Evolutionary conservation across 35 echinoderm and acorn worm species (phyloP), one percentile per base, ranked within the genome.

Genomic region (Heliocidaris erythrogramma): DNA sequence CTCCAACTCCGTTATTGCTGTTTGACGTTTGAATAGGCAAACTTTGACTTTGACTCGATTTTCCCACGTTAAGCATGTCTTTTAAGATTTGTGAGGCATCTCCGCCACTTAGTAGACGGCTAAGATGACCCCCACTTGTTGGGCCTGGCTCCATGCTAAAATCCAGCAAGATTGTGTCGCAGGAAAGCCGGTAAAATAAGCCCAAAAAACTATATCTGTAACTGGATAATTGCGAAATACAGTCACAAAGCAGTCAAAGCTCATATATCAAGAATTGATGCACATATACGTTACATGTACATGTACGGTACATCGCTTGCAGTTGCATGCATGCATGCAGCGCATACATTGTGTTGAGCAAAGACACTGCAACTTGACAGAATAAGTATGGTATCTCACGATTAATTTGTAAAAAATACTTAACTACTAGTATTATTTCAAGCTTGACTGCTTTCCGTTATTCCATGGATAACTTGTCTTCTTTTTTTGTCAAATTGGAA

Each of bases 41-140:
- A n/a, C n/a, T n/a, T n/a, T n/a, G 90, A 92, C 90, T 89, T 92
- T 86, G 31, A 27, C 93, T 85, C 90, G 97, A 87, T 95, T 98
- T 98, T 95, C 97, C 97, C 85, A 98, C 96, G 88, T 98, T 97
- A 48, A 98, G 94, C 95, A 98, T 94, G 89, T 98, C 96, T 94
- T 96, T 98, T 88, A 98, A 92, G 49, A 96, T 96, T 95, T 98
- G 97, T 85, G 97, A 96, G 17, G 97, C 96, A 95, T 98, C 95
- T 86, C 92, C 95, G 14, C 94, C 78, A 71, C 88, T 97, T 56
- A 94, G 92, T 60, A 95, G 94, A 49, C 93, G 65, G 85, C 94
- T 94, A 35, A 94, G 86, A n/a, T 59, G 94, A 29, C 47, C 89
- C 32, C 86, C 94, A 49, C 88, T 90, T 30, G 52, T 27, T 27